Evolutionary conservation across 1,140 invertebrate genomes (phyloP).

Genomic region (Spodoptera litura): DNA sequence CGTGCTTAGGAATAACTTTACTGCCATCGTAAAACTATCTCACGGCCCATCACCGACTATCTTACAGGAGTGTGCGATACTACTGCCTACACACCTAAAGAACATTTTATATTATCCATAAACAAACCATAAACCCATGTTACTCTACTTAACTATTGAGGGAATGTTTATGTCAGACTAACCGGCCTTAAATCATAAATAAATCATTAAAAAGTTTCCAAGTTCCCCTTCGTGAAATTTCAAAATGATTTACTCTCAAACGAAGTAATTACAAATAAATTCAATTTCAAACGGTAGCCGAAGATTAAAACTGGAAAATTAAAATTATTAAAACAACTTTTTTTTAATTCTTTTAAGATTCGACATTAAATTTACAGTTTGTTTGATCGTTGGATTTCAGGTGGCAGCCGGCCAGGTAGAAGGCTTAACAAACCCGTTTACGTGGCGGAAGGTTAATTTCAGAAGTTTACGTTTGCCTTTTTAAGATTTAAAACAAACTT

Average conservation of each 20-base stretch:
- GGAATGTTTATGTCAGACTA: not conserved
- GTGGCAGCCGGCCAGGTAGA: not conserved
- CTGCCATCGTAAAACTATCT: slow-evolving; percentile 15
- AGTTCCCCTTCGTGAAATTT: not conserved
- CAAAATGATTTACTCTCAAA: slow-evolving; percentile 17
- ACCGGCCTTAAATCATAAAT: not conserved
- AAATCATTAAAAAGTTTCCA: slow-evolving; percentile 14
- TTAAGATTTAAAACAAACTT: slow-evolving; percentile 24
- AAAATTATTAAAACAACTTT: slow-evolving; percentile 11
- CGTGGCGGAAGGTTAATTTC: slow-evolving; percentile 18
- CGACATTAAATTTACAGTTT: slow-evolving; percentile 27
- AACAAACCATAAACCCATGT: slow-evolving; percentile 13
- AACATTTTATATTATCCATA: slow-evolving; percentile 16
- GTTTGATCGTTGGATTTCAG: slow-evolving; percentile 1
- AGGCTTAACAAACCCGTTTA: slow-evolving; percentile 21
- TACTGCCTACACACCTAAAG: not conserved
- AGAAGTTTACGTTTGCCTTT: slow-evolving; percentile 30
- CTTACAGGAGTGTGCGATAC: not conserved
- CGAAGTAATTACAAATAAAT: slow-evolving; percentile 33
- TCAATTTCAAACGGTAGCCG: slow-evolving; percentile 13
- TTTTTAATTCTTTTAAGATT: slow-evolving; percentile 6
- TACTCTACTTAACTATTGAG: not conserved
- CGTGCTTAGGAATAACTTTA: slow-evolving; percentile 18
- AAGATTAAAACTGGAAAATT: slow-evolving; percentile 30
- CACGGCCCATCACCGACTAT: slow-evolving; percentile 9